Conservation (phyloP, 2,888 invertebrate genomes). For the Caenorhabditis panamensis region DNA sequence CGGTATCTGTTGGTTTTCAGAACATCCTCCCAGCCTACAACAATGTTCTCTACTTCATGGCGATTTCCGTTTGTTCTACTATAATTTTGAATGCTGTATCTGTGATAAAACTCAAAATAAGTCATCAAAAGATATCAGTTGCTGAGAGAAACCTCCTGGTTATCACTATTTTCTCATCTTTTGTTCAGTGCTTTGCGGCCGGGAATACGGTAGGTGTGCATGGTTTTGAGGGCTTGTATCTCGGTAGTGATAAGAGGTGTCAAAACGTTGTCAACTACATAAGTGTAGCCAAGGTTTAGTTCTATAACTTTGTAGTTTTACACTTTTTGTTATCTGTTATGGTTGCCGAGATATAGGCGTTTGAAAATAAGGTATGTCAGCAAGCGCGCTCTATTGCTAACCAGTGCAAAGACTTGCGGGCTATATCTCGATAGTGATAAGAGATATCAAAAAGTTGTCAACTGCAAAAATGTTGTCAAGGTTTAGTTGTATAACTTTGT, state of each 20-base stretch:
- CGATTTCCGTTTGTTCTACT: conserved; percentile 12
- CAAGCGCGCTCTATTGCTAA: too few relatives aligned
- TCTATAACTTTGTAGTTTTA: neutral
- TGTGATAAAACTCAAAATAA: conserved; percentile 34
- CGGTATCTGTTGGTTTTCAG: too few relatives aligned
- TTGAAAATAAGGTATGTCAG: too few relatives aligned
- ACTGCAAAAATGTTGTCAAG: too few relatives aligned
- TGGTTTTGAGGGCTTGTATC: too few relatives aligned
- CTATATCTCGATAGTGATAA: too few relatives aligned
- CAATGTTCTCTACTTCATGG: conserved; percentile 43
- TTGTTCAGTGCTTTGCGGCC: conserved; percentile 37
- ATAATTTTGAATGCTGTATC: conserved; percentile 17
- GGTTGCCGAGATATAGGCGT: neutral
- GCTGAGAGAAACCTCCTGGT: conserved; percentile 39
- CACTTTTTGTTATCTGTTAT: neutral
- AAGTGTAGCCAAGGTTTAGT: neutral
- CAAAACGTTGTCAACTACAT: neutral
- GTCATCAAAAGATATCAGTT: conserved; percentile 16
- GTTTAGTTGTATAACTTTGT: too few relatives aligned
- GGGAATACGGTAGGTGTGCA: conserved; percentile 40
- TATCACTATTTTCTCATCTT: conserved; percentile 22
- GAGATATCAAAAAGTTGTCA: too few relatives aligned
- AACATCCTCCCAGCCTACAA: conserved; percentile 39
- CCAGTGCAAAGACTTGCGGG: too few relatives aligned
- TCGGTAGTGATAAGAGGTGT: neutral